These are phyloP conservation scores for Triplophysa tibetana DNA, from an alignment of 2,113 vertebrate genomes.

Conservation along the genomic window DNA sequence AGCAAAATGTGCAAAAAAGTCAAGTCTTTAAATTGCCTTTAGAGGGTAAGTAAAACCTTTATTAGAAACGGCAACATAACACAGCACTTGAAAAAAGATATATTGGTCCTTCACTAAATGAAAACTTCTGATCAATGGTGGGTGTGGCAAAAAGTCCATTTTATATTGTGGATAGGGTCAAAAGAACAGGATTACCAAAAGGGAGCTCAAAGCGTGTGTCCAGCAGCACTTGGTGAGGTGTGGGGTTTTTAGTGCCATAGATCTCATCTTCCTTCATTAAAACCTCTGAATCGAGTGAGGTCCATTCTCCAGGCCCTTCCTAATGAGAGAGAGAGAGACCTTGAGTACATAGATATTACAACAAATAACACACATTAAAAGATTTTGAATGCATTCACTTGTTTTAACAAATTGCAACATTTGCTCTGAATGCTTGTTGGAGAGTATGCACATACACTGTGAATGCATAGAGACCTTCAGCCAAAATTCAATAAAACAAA, in stretches of 20 bases:
- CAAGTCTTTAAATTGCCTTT: neutral
- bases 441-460: neutral
- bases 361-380: neutral
- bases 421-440: too few species aligned
- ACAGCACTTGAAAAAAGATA: too few species aligned
- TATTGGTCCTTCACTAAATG: too few species aligned
- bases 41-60: too few species aligned
- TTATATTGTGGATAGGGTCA: neutral
- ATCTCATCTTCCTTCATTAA: constrained; percentile 93
- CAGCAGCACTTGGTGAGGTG: constrained; percentile 90
- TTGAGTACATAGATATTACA: neutral
- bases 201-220: constrained; percentile 94
- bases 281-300: constrained; percentile 87
- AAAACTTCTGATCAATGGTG: too few species aligned
- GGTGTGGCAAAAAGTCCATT: too few species aligned
- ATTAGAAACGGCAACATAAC: too few species aligned
- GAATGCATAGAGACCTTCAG: neutral
- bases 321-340: constrained; percentile 54
- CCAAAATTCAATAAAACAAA: neutral
- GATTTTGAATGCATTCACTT: too few species aligned
- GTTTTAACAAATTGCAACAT: too few species aligned
- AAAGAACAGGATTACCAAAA: constrained; percentile 78
- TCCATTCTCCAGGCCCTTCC: constrained; percentile 95
- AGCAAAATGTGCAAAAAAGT: constrained; percentile 35
- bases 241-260: constrained; percentile 91